These are phyloP conservation scores for Hylia prasina DNA, from an alignment of 2,113 vertebrate species.

Conservation along the genomic window DNA sequence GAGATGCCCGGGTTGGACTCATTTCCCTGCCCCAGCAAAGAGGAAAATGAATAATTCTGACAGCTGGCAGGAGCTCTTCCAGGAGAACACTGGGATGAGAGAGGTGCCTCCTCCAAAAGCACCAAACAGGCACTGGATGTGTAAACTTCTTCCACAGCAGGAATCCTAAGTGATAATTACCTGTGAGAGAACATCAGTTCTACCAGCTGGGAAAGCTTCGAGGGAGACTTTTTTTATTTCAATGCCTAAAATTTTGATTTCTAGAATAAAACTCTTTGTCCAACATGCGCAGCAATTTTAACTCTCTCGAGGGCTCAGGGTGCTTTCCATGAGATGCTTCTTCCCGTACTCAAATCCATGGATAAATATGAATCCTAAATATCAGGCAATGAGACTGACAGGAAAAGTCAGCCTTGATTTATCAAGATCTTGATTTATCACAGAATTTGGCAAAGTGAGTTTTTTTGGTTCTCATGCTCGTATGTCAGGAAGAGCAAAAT, in stretches of 20 bases:
- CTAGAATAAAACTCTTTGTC: background rate
- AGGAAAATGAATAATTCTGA: background rate
- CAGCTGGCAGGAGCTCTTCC: background rate
- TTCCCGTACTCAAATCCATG: background rate
- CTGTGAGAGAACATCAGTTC: background rate
- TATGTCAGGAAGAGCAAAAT: no score
- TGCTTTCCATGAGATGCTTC: background rate
- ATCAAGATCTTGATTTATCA: background rate
- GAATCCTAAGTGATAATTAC: background rate
- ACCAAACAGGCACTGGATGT: background rate
- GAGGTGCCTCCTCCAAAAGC: background rate
- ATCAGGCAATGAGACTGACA: background rate
- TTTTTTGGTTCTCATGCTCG: no score
- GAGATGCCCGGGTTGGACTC: background rate
- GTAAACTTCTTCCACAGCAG: background rate
- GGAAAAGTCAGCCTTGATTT: background rate
- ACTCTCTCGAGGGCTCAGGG: background rate
- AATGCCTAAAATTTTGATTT: background rate
- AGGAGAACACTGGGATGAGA: background rate
- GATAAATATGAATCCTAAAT: background rate
- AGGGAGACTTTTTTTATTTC: background rate
- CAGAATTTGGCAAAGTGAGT: background rate
- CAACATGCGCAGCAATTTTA: background rate
- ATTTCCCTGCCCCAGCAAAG: background rate
- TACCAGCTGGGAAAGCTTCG: background rate